These are phyloP conservation scores for Leguminivora glycinivorella DNA, from an alignment of 1,140 invertebrate genomes.

Conservation along the genomic window DNA sequence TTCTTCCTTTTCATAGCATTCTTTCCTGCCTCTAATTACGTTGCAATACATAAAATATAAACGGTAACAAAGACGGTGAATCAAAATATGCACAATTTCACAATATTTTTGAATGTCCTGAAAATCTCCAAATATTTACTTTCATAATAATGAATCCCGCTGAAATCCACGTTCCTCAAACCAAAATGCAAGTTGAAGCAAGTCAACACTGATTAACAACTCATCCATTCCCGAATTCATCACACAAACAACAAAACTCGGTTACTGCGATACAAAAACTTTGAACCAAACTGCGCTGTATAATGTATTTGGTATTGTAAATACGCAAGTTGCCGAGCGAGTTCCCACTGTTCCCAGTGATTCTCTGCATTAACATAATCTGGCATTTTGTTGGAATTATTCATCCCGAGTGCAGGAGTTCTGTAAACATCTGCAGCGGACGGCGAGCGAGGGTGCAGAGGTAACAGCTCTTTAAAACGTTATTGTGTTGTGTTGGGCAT, in stretches of 20 bases:
- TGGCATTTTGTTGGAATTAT: conserved; percentile 32
- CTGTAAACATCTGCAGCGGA: conserved; percentile 29
- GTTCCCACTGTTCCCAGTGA: not conserved
- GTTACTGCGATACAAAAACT: conserved; percentile 19
- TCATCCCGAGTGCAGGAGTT: conserved; percentile 30
- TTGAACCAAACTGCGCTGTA: conserved; percentile 24
- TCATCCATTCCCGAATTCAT: conserved; percentile 13
- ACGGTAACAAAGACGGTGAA: not conserved
- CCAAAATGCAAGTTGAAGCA: not conserved
- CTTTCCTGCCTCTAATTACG: too few species aligned
- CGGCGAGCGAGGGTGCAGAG: not conserved
- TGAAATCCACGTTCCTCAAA: not conserved
- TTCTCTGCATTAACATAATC: conserved; percentile 31
- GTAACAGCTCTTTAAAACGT: not conserved
- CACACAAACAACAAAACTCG: conserved; percentile 11
- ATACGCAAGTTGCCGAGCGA: conserved; percentile 18
- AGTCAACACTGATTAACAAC: conserved; percentile 3
- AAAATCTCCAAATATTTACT: not conserved
- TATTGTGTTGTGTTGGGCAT: not conserved
- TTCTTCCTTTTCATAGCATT: too few species aligned
- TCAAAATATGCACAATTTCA: not conserved
- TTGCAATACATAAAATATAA: too few species aligned
- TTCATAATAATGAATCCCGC: not conserved
- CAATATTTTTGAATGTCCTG: not conserved
- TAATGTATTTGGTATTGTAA: conserved; percentile 25